Base-by-base conservation (phyloP, 1,140 invertebrate species). In the Leptinotarsa texana region DNA sequence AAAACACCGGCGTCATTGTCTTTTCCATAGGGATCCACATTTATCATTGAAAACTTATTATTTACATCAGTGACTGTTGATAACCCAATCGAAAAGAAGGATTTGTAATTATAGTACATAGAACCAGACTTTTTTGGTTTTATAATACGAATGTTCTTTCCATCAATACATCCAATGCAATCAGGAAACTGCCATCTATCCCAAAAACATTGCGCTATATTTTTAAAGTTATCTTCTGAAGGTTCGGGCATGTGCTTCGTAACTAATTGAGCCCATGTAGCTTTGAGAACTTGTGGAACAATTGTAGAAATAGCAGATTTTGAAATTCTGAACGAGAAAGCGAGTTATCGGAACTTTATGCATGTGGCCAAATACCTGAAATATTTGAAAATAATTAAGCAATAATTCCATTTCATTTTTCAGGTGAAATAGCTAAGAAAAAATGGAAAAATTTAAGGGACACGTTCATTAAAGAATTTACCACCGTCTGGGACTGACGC, bases 231-330 rank as follows among this genome's bases (percentile, higher is more conserved):
- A 15, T 74, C 71, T 47, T 72, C n/a, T 70, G 66, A 74, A 63
- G 75, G 75, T 67, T 73, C 17, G 33, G 70, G n/a, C 77, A 78
- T 76, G 76, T 78, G 76, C 57, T 70, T 27, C 27, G 33, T 18
- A 74, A 66, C 69, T 78, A 70, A 21, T 73, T 47, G 49, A 69
- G 65, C 48, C 13, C 24, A 65, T 74, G 76, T 62, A 76, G 24
- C 49, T 63, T 68, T 22, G 72, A 27, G 47, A 62, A 63, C 73
- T 33, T 69, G 61, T 72, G 47, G 8, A 6, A 33, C 76, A 77
- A 77, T 73, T 65, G 75, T 77, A 21, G 48, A 22, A 75, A 74
- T 75, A 49, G 75, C 75, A 51, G 74, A 27, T 27, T 27, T 77
- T 72, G 74, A 65, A n/a, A 51, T 51, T 51, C 49, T n/a, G 49